Conservation (phyloP, 92 coral and sea anemone species). For the Diadumene lineata region DNA sequence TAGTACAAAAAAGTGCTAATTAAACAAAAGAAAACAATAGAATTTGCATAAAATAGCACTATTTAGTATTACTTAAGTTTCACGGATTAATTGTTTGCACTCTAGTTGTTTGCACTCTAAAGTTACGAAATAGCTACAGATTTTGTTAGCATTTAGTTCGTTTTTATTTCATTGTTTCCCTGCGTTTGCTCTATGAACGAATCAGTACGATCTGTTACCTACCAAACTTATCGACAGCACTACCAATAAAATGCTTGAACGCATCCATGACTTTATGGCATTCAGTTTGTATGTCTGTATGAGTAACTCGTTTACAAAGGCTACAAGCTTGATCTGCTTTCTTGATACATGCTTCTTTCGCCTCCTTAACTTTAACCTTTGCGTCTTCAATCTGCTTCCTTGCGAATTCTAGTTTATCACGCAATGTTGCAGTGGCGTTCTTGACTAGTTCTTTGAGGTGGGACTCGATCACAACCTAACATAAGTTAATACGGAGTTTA, state of each 20-base stretch:
- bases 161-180: too few relatives aligned
- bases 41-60: too few relatives aligned
- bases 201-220: not conserved
- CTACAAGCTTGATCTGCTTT: slow-evolving; percentile 48
- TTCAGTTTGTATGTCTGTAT: slow-evolving; percentile 43
- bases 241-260: slow-evolving; percentile 55
- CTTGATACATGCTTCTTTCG: slow-evolving; percentile 56
- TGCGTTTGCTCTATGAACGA: too few relatives aligned
- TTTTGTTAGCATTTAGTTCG: too few relatives aligned
- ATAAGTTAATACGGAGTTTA: too few relatives aligned
- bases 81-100: too few relatives aligned
- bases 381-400: slow-evolving; percentile 58
- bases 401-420: slow-evolving; percentile 38
- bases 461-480: slow-evolving; percentile 34
- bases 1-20: too few relatives aligned
- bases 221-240: slow-evolving; percentile 57
- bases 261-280: slow-evolving; percentile 57
- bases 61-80: too few relatives aligned
- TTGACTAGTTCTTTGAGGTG: slow-evolving; percentile 47
- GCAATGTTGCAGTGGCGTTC: slow-evolving; percentile 34
- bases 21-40: too few relatives aligned
- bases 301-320: slow-evolving; percentile 43
- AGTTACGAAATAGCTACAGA: too few relatives aligned
- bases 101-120: too few relatives aligned
- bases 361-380: slow-evolving; percentile 20